A percentile compares a stretch with the other conserved stretches of the same genome.
These are phyloP conservation scores for Keiferia lycopersicella DNA, from an alignment of 2,888 invertebrate species.

Conservation along the genomic window DNA sequence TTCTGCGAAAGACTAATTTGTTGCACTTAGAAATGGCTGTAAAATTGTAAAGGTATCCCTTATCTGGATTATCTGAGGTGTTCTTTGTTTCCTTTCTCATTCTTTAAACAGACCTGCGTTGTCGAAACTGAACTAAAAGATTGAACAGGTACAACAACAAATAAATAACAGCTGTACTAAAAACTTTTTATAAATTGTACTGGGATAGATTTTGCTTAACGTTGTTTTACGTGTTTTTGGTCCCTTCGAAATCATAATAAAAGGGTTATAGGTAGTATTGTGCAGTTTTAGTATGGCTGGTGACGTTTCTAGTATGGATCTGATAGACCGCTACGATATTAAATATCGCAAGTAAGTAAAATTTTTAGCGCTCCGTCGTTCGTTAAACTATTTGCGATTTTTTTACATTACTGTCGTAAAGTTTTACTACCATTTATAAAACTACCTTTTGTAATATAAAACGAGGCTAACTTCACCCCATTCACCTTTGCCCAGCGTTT, in stretches of 20 bases:
- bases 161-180: neutral
- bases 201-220: neutral
- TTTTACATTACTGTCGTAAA: no score
- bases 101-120: neutral
- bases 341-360: no score
- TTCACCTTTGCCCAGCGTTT: constrained; percentile 12
- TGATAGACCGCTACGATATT: no score
- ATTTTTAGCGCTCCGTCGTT: no score
- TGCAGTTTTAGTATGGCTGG: no score
- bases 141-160: constrained; percentile 2
- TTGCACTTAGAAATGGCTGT: neutral
- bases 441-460: no score
- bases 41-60: neutral
- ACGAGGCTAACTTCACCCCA: neutral
- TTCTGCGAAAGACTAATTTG: constrained; percentile 5
- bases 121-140: neutral
- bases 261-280: no score
- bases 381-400: no score
- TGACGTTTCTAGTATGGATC: no score
- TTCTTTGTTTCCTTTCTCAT: neutral
- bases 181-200: neutral
- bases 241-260: no score
- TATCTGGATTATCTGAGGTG: constrained; percentile 16
- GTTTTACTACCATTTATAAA: no score
- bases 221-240: neutral